These are phyloP conservation scores for Mylabris sibirica DNA, from an alignment of 2,888 invertebrate genomes.

Conservation along the genomic window DNA sequence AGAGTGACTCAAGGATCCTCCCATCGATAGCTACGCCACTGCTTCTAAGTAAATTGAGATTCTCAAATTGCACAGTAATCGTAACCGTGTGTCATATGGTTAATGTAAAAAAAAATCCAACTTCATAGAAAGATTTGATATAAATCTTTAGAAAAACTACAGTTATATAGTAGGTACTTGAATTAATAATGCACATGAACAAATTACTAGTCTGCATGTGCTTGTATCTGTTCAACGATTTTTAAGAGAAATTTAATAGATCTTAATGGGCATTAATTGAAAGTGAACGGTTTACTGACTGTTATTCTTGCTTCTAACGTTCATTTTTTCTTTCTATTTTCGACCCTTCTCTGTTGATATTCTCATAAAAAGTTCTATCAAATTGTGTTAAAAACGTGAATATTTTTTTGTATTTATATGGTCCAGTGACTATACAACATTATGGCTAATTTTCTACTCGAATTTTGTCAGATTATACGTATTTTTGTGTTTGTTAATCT, in stretches of 20 bases:
- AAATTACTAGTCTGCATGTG: neutral
- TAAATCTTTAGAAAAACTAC: neutral
- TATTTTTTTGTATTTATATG: constrained; percentile 22
- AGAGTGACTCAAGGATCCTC: no score
- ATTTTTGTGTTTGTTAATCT: neutral
- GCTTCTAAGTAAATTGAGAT: no score
- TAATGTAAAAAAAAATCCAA: neutral
- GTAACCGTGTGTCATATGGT: neutral
- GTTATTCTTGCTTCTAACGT: neutral
- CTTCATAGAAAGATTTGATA: neutral
- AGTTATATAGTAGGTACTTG: neutral
- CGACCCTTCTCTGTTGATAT: neutral
- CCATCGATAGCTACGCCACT: no score
- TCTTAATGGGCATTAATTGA: neutral
- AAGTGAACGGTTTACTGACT: neutral
- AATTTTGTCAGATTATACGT: constrained; percentile 14
- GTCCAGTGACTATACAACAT: constrained; percentile 28
- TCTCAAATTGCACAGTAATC: neutral
- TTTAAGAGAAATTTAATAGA: constrained; percentile 5
- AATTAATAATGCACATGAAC: neutral
- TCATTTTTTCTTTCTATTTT: neutral
- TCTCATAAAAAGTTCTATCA: neutral
- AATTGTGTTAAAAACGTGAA: neutral
- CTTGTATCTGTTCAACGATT: neutral
- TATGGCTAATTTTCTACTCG: constrained; percentile 20